These are phyloP conservation scores for Pavo muticus DNA, from an alignment of 2,113 vertebrate genomes.

Conservation along the genomic window DNA sequence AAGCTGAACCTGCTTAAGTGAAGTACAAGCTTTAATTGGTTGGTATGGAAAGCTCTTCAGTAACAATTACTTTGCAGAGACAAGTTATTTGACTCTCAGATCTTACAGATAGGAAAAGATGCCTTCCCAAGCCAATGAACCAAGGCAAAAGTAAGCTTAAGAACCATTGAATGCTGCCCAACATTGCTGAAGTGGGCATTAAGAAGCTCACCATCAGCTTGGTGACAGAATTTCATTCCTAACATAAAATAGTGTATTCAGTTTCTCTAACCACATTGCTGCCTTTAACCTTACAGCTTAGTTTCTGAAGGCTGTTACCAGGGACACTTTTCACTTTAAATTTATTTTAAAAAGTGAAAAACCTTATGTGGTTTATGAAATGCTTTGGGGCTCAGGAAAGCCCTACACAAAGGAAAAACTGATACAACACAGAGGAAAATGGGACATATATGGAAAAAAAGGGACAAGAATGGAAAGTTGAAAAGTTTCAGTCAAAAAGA, in stretches of 20 bases:
- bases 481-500: not conserved
- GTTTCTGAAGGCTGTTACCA: not conserved
- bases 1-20: not conserved
- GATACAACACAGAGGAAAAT: not conserved
- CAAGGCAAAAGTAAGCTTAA: not conserved
- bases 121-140: not conserved
- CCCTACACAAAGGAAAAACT: not conserved
- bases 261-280: not conserved
- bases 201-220: not conserved
- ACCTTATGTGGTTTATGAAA: not conserved
- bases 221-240: not conserved
- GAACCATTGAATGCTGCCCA: not conserved
- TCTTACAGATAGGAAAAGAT: not conserved
- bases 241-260: not conserved
- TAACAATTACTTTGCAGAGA: not conserved
- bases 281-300: not conserved
- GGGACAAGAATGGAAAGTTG: not conserved
- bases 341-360: conserved; percentile 3
- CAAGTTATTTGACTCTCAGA: not conserved
- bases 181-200: not conserved
- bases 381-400: not conserved
- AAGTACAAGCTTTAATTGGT: not conserved
- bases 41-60: not conserved
- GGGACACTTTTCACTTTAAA: not conserved
- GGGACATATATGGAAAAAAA: too few species aligned